Base-by-base conservation (phyloP, 1,140 invertebrate genomes). In the Dendroctonus valens region DNA sequence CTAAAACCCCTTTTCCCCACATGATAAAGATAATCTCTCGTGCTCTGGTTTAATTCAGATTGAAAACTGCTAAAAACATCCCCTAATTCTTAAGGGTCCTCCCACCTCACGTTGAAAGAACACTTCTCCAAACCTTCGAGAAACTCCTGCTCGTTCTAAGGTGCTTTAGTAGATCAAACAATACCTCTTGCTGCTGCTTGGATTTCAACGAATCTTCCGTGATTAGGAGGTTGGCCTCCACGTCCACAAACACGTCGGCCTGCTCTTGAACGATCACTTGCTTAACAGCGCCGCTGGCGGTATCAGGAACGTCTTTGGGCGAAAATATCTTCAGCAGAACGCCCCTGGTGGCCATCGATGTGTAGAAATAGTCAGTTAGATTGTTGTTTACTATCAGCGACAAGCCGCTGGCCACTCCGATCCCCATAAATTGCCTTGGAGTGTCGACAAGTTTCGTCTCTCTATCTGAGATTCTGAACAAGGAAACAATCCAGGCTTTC, bases 271-370 rank as follows among this genome's bases (percentile, higher is more conserved):
- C 68, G 11, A 76, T 65, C 44, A 65, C 66, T 52, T 77, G 73
- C 7, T 71, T 69, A 7, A 78, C 60, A 11, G 68, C 63, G 7
- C 77, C 78, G 46, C 70, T 76, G 5, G 67, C 48, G 8, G 69
- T 74, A 64, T 83, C 82, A 0, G 81, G 80, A 72, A 76, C 83
- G 73, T 82, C 80, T n/a, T 59, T 41, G 2, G 81, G 75, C 51
- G 48, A 41, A 54, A 70, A 70, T 14, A 61, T 50, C 48, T 67
- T 62, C 11, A 70, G 15, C 39, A 61, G 9, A 12, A 15, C 44
- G 11, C 71, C 71, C 42, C 38, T 64, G 26, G 69, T 70, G 8
- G 64, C 66, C 5, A 70, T 15, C 5, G 67, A 54, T 0, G 66
- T 65, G 15, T 69, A 68, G 53, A 69, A 72, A 41, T 72, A 72